These are phyloP conservation scores for Lycocorax pyrrhopterus DNA, from an alignment of 2,113 vertebrate genomes.

Conservation along the genomic window DNA sequence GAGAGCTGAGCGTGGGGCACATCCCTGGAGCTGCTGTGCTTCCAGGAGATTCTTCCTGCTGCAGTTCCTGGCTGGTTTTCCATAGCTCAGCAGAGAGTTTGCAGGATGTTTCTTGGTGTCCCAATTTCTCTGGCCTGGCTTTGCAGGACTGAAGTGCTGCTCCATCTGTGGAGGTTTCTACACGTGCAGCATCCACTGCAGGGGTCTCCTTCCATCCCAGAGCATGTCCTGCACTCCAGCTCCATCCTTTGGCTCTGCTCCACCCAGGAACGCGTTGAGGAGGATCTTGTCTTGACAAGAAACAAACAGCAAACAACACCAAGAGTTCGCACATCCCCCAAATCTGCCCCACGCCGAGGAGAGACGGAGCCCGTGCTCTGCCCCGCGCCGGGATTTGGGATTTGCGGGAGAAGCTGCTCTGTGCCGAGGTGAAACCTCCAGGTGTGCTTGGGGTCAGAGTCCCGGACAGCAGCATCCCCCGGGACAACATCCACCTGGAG, in stretches of 20 bases:
- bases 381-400: rapidly evolving
- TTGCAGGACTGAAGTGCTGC: not conserved
- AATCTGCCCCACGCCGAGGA: rapidly evolving
- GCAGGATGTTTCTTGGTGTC: not conserved
- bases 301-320: not conserved
- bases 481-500: not conserved
- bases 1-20: not conserved
- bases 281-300: not conserved
- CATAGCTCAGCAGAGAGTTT: not conserved
- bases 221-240: not conserved
- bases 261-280: not conserved
- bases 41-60: not conserved
- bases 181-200: rapidly evolving
- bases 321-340: not conserved
- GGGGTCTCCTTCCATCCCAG: not conserved
- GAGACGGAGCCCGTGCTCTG: rapidly evolving
- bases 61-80: not conserved
- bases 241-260: not conserved
- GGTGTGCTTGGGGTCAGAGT: not conserved
- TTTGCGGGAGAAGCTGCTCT: not conserved
- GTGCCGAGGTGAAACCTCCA: not conserved
- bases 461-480: rapidly evolving
- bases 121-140: rapidly evolving
- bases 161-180: rapidly evolving
- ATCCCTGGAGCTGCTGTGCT: not conserved